Evolutionary conservation across 1,140 invertebrate genomes (phyloP), one percentile per base, ranked within the genome.

Genomic region (Metaphire vulgaris): DNA sequence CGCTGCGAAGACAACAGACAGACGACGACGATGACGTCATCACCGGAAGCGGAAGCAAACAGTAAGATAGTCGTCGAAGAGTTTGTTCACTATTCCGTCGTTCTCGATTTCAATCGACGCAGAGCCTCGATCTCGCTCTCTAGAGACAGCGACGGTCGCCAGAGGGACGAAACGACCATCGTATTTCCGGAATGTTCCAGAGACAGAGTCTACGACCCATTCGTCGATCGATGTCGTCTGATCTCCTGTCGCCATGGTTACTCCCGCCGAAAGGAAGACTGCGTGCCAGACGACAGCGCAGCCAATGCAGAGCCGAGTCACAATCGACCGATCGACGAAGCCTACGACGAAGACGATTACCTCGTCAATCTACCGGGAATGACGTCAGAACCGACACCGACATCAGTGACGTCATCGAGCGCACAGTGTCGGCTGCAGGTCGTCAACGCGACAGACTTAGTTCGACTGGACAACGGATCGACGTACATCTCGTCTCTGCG

Each of bases 1-100:
- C 32, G 33, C 26, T 76, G 75, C 33, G 33, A 29, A 12, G 75
- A 76, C 75, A 21, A 26, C 1, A 67, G 75, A 56, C n/a, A n/a
- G 6, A 74, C 64, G 34, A 34, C 73, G 12, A 41, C 29, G 34
- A 29, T 26, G 30, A 1, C 14, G 15, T 69, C 67, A 14, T 56
- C 30, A 26, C 67, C 67, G 31, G 41, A 56, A 6, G 41, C 21
- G 6, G 41, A 56, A 12, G 41, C 6, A 21, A 56, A 56, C 41
- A 12, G 21, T 21, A 56, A 56, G 41, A 21, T 56, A 6, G 41
- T 56, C 6, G 6, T 56, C 6, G 41, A 56, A 56, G 41, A 56
- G 41, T 56, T 12, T 21, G 41, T 56, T 12, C 41, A 6, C 21
- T 56, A 12, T 56, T 6, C 21, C 6, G 41, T 56, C 21, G 41